phyloP scores from a whole-genome alignment of 2,888 invertebrate genomes.

The Orchestes rusci region DNA sequence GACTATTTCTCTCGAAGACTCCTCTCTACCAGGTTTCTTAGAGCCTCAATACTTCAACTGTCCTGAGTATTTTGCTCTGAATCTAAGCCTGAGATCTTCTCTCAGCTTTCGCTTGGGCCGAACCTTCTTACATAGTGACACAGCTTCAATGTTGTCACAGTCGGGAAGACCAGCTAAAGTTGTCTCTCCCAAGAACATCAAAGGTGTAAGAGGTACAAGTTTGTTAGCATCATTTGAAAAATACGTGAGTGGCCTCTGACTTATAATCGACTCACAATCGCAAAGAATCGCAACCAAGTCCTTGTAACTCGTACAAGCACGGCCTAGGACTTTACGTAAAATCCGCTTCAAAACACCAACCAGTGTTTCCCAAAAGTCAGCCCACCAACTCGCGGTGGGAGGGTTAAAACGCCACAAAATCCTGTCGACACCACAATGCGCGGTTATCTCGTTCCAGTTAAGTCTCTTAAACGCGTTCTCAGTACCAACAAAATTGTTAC shows the following conservation, averaged over 20 bases:
- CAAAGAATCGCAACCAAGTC: slow-evolving; percentile 29
- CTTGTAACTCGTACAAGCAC: slow-evolving; percentile 29
- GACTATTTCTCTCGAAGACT: slow-evolving; percentile 14
- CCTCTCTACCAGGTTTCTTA: slow-evolving; percentile 5
- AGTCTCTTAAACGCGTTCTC: slow-evolving; percentile 28
- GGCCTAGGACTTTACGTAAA: slow-evolving; percentile 36
- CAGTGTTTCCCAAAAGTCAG: slow-evolving; percentile 42
- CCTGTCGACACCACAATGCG: slow-evolving; percentile 19
- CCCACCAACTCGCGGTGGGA: slow-evolving; percentile 41
- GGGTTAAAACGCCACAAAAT: slow-evolving; percentile 38
- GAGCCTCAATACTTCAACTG: slow-evolving; percentile 7
- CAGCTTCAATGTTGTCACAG: slow-evolving; percentile 22
- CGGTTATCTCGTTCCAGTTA: slow-evolving; percentile 29
- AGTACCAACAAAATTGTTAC: slow-evolving; percentile 38
- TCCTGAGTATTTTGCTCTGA: slow-evolving; percentile 26
- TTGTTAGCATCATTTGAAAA: slow-evolving; percentile 20
- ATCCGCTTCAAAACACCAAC: slow-evolving; percentile 38
- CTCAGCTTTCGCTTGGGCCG: slow-evolving; percentile 24
- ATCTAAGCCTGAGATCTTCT: slow-evolving; percentile 26
- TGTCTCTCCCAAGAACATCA: slow-evolving; percentile 30
- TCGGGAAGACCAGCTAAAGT: slow-evolving; percentile 24
- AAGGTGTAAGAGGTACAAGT: slow-evolving; percentile 26
- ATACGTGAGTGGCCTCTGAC: slow-evolving; percentile 32
- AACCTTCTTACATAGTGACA: slow-evolving; percentile 18
- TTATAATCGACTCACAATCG: slow-evolving; percentile 35